phyloP scores from a whole-genome alignment of 2,113 vertebrate species.

The human region GRCh38 chr1:31008501-31009000 shows the following conservation, averaged over 20 bases:
- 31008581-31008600: background rate
- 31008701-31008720: background rate
- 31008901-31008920: no score
- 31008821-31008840: background rate
- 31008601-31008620: background rate
- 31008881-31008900: no score
- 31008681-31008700: background rate
- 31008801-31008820: background rate
- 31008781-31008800: background rate
- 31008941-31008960: no score
- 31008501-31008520: background rate
- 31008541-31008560: background rate
- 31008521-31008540: background rate
- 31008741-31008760: background rate
- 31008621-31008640: background rate
- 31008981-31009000: no score
- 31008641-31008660: background rate
- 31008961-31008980: no score
- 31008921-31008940: no score
- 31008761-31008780: background rate
- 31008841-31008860: conserved; percentile 1
- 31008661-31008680: background rate
- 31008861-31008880: background rate
- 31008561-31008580: background rate
- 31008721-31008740: background rate